A percentile compares a stretch with the other conserved stretches of the same genome.
Evolutionary conservation across 1,140 invertebrate genomes (phyloP).

Genomic region (Camponotus pennsylvanicus): DNA sequence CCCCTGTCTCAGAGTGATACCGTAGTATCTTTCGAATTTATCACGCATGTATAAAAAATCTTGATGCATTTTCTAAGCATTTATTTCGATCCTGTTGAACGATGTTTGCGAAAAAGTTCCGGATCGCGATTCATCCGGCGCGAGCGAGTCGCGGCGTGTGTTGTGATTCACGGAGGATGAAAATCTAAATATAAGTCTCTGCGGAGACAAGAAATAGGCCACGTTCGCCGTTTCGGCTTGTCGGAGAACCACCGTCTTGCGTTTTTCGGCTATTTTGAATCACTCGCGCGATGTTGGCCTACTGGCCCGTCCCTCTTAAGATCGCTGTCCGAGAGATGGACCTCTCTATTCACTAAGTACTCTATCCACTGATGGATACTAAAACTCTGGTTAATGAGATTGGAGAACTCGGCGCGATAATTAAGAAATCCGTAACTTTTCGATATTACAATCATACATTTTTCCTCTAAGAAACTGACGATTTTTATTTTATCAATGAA

Average conservation of each 20-base stretch:
- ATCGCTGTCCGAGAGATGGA: neutral
- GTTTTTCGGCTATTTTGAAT: conserved; percentile 84
- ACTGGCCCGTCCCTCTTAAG: conserved; percentile 45
- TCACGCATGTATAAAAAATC: too few species aligned
- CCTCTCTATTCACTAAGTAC: neutral
- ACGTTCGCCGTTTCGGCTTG: conserved; percentile 73
- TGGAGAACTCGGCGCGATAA: neutral
- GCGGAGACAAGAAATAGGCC: conserved; percentile 83
- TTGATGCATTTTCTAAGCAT: neutral
- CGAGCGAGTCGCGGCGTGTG: conserved; percentile 13
- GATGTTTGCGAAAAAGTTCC: neutral
- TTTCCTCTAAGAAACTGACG: neutral
- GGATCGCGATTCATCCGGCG: conserved; percentile 23
- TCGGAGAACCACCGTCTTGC: conserved; percentile 78
- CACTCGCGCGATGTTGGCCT: conserved; percentile 76
- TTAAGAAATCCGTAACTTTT: neutral
- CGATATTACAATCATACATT: neutral
- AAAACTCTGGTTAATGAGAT: neutral
- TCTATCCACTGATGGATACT: neutral
- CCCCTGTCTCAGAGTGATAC: neutral
- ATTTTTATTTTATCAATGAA: neutral
- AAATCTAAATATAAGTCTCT: conserved; percentile 81
- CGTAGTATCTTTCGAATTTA: neutral
- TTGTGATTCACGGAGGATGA: conserved; percentile 76
- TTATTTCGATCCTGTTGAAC: neutral